Evolutionary conservation across 2,888 invertebrate genomes (phyloP).

Genomic region (Epistrophe grossulariae): DNA sequence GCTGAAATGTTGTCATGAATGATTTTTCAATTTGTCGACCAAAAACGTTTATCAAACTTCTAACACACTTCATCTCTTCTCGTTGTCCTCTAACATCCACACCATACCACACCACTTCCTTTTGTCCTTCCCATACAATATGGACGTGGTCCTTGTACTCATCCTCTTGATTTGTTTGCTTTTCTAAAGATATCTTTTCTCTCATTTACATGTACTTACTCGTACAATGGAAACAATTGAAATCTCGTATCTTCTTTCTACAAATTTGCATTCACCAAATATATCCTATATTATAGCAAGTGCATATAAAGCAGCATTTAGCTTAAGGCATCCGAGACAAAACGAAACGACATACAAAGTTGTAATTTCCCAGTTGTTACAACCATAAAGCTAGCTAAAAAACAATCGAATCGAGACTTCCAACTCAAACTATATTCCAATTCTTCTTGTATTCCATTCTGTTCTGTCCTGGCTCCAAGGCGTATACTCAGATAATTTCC

Average conservation of each 20-base stretch:
- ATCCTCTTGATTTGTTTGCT: conserved; percentile 8
- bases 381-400: conserved; percentile 49
- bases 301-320: conserved; percentile 2
- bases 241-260: conserved; percentile 63
- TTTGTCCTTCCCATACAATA: conserved; percentile 56
- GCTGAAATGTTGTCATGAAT: background rate
- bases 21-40: background rate
- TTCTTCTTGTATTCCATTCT: background rate
- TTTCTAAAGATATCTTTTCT: conserved; percentile 34
- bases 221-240: conserved; percentile 71
- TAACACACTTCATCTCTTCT: conserved; percentile 11
- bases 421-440: conserved; percentile 19
- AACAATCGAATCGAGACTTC: conserved; percentile 51
- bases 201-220: conserved; percentile 38
- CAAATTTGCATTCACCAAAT: conserved; percentile 67
- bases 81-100: conserved; percentile 29
- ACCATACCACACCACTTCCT: conserved; percentile 21
- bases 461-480: conserved; percentile 32
- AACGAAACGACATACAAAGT: conserved; percentile 29
- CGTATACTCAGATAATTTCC: conserved; percentile 13
- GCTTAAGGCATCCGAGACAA: conserved; percentile 39
- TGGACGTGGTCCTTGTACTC: conserved; percentile 24
- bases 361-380: conserved; percentile 68
- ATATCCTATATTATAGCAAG: background rate
- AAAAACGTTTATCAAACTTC: conserved; percentile 29